phyloP scores from a whole-genome alignment of 2,113 vertebrate genomes.

The Poecile atricapillus region DNA sequence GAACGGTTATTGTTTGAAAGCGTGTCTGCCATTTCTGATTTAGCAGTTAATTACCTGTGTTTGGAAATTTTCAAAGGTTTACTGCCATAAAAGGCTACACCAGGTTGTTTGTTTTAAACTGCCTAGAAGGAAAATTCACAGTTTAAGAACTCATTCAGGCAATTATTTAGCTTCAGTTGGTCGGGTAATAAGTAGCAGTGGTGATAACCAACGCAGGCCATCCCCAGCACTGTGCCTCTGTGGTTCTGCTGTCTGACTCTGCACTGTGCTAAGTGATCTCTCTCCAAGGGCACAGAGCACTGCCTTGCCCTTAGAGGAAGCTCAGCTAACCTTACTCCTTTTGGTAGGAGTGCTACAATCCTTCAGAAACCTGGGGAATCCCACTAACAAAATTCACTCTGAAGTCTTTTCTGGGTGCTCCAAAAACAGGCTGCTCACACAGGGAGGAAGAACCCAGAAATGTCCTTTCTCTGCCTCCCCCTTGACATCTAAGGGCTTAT shows the following conservation, averaged over 20 bases:
- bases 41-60: not conserved
- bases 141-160: not conserved
- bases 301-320: not conserved
- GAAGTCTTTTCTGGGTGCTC: not conserved
- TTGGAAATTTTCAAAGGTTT: not conserved
- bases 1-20: not conserved
- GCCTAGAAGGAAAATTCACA: not conserved
- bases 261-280: not conserved
- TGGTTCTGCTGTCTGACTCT: not conserved
- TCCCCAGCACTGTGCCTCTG: not conserved
- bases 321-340: not conserved
- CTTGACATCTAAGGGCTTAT: rapidly evolving
- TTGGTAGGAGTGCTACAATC: not conserved
- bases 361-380: not conserved
- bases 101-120: not conserved
- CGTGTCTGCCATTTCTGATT: not conserved
- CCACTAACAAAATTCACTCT: not conserved
- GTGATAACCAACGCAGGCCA: not conserved
- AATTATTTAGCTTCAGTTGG: not conserved
- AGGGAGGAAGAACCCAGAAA: not conserved
- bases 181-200: not conserved
- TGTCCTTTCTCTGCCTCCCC: not conserved
- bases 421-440: not conserved
- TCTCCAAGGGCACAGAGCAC: not conserved
- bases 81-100: not conserved